Evolutionary conservation across 2,888 invertebrate species (phyloP), one percentile per base, ranked within the genome.

Genomic region (Dryococelus australis): DNA sequence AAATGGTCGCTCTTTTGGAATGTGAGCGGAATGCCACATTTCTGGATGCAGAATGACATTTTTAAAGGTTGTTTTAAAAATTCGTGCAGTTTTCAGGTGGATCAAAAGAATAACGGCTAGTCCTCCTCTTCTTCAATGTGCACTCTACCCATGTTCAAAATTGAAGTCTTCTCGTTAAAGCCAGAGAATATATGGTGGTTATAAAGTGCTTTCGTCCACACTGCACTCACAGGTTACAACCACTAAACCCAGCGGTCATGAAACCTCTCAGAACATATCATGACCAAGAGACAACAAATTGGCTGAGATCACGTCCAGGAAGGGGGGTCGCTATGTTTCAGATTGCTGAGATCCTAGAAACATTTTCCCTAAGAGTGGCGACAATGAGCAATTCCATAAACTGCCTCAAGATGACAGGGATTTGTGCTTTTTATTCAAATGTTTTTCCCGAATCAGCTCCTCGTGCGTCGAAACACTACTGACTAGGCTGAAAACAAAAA

Each of bases 191-290:
- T 79, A 86, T 86, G 87, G 89, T 89, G n/a, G 84, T 65, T 26
- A 88, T 89, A 16, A 26, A 89, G 8, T 89, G 88, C 65, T 79
- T 89, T 43, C 89, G 89, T 24, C 89, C 89, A 24, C 89, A 89
- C 53, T 81, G 81, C 35, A 84, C 88, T 5, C 88, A 88, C 51
- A 88, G 86, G 51, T 6, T 89, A 16, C 89, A 89, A 83, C 89
- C 89, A 13, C 85, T 89, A 24, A 88, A 89, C 78, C 86, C 87
- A 43, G 86, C 88, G 1, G 88, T 89, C 53, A 89, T 89, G 87
- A 87, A 87, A 35, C 87, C 88, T 13, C 78, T 89, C 6, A 89
- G 88, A 51, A 27, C 79, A 9, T 35, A 88, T 78, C 87, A 88
- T 53, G 53, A 65, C 35, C 43, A 78, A 43, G 84, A 86, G 43